These are phyloP conservation scores for Botia kubotai DNA, from an alignment of 2,797 vertebrate genomes.

Conservation along the genomic window DNA sequence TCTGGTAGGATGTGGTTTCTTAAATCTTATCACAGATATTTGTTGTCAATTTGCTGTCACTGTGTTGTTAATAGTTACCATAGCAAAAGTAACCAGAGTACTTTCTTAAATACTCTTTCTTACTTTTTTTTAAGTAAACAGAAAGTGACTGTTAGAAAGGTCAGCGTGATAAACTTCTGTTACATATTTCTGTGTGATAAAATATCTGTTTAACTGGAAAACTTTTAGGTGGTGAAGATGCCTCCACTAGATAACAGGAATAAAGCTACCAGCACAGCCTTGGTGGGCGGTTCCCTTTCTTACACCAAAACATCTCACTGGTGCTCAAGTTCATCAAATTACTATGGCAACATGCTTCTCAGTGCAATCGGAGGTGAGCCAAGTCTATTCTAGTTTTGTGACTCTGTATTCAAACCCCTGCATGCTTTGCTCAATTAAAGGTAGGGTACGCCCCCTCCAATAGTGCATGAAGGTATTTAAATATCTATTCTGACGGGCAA, in stretches of 20 bases:
- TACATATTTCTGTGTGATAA: too few relatives aligned
- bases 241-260: constrained; percentile 38
- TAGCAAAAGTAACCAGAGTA: too few relatives aligned
- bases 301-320: constrained; percentile 54
- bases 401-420: background rate
- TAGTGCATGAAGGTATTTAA: too few relatives aligned
- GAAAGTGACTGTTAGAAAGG: background rate
- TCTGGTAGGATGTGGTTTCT: background rate
- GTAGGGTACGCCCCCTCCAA: too few relatives aligned
- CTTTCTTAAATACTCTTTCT: too few relatives aligned
- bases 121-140: background rate
- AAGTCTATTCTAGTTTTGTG: background rate
- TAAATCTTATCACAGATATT: background rate
- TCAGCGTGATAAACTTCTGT: background rate
- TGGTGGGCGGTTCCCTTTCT: constrained; percentile 48
- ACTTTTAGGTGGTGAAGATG: constrained; percentile 51
- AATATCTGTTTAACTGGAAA: constrained; percentile 3
- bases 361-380: constrained; percentile 45
- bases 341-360: constrained; percentile 11
- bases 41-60: too few relatives aligned
- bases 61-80: background rate
- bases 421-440: background rate
- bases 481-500: too few relatives aligned
- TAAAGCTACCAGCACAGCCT: constrained; percentile 46
- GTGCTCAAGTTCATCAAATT: constrained; percentile 44